Evolutionary conservation across 2,113 vertebrate species (phyloP).

Genomic region (Dasyornis broadbenti): DNA sequence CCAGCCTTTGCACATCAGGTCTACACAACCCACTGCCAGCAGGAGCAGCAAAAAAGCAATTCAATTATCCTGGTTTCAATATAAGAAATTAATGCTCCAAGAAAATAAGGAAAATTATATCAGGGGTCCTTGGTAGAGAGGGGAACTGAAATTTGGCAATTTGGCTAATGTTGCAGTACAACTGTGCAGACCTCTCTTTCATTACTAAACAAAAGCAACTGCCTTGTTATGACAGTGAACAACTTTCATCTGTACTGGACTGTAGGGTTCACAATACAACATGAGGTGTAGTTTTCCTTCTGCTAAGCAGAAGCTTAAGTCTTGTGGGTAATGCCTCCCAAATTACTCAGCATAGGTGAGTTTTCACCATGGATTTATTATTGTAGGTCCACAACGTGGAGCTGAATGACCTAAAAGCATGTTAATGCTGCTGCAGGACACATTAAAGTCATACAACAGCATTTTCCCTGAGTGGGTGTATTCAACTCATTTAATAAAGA

Average conservation of each 20-base stretch:
- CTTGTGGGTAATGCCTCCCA: not conserved
- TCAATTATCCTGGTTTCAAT: not conserved
- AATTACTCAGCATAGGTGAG: not conserved
- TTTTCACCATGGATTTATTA: not conserved
- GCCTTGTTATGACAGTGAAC: not conserved
- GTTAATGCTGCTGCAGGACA: constrained; percentile 38
- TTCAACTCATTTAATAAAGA: constrained; percentile 52
- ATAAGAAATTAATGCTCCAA: not conserved
- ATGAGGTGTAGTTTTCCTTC: not conserved
- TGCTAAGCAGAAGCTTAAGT: not conserved
- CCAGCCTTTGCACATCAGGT: not conserved
- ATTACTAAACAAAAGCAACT: not conserved
- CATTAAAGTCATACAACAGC: not conserved
- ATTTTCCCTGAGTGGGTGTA: constrained; percentile 53
- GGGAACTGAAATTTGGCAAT: not conserved
- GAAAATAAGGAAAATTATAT: not conserved
- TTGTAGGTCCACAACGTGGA: not conserved
- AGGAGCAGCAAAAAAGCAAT: not conserved
- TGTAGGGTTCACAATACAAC: not conserved
- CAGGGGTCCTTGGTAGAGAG: not conserved
- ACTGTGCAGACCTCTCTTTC: not conserved
- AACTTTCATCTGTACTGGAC: not conserved
- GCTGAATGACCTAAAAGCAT: constrained; percentile 9
- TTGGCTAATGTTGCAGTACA: not conserved
- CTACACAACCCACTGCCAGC: not conserved